Base-by-base conservation (phyloP, 2,888 invertebrate species). In the Hermaeophaga mercurialis region DNA sequence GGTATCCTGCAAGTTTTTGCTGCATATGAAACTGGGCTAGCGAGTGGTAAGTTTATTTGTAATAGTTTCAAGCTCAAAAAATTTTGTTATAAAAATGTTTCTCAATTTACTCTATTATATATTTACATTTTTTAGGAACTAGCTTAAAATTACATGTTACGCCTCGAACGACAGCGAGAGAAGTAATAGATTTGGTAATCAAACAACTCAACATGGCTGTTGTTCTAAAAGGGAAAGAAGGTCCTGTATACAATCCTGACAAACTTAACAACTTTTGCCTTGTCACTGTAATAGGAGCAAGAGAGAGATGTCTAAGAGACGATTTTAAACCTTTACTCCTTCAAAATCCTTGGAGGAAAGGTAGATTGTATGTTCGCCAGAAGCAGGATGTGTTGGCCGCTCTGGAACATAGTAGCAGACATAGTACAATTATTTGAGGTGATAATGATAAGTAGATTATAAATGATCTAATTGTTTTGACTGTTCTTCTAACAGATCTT, bases 261-360 rank as follows among this genome's bases (percentile, higher is more conserved):
- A 88, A 91, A 75, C 79, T 94, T 57, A 85, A 86, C 58, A 93
- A 94, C 74, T 96, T 96, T 78, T 96, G 96, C 75, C 82, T 97
- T 39, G 96, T 96, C 2, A 94, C 96, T 0, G 96, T 97, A 19
- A 94, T 97, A 55, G 97, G 97, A 0, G 94, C 95, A 0, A 80
- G 96, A 24, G 97, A 98, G 73, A 83, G 97, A 56, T 95, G 97
- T 71, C 82, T 98, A 4, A 80, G 96, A 3, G 96, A 97, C 72
- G 96, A 97, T 75, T 97, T 96, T 75, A 90, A 92, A 70, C 94
- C 96, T 0, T 80, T 98, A 14, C 91, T 93, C 68, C 80, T 98
- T 50, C 96, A 96, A 75, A 94, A 94, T 76, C 96, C 96, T 0
- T 97, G 97, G 97, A 88, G 92, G 62, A 93, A 92, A 73, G 97